phyloP scores from a whole-genome alignment of 1,140 invertebrate species.

The Prorops nasuta region DNA sequence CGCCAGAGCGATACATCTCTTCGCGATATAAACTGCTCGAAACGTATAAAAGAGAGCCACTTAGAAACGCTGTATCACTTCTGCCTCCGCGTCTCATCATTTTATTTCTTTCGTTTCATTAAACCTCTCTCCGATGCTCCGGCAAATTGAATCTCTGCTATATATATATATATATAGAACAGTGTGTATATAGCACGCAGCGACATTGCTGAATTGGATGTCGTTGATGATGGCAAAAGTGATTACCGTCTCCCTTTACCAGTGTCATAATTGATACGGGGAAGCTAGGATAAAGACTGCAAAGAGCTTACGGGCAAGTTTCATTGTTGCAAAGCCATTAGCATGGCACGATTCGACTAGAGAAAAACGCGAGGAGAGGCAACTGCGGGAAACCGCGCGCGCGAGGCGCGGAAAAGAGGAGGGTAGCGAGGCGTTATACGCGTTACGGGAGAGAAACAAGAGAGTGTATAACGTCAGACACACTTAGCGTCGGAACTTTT shows the following conservation, averaged over 20 bases:
- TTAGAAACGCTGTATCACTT: no score
- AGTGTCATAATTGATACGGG: not conserved
- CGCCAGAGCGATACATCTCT: no score
- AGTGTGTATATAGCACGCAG: no score
- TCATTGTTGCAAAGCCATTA: not conserved
- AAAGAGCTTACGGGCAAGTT: no score
- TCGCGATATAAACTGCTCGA: no score
- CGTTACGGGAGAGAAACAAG: constrained; percentile 29
- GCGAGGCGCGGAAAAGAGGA: not conserved
- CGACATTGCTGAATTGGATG: no score
- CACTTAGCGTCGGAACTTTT: constrained; percentile 34
- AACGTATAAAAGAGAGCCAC: no score
- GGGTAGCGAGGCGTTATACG: constrained; percentile 23
- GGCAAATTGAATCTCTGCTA: no score
- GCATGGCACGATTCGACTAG: not conserved
- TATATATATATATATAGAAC: no score
- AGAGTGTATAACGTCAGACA: constrained; percentile 32
- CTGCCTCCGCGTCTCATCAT: no score
- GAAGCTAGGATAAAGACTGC: not conserved
- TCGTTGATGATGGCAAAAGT: not conserved
- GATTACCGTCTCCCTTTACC: not conserved
- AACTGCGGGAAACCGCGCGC: not conserved
- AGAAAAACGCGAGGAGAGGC: not conserved
- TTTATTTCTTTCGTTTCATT: no score
- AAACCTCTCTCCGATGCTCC: no score